Conservation (phyloP, 2,797 vertebrate species). For the Amazona finschi region DNA sequence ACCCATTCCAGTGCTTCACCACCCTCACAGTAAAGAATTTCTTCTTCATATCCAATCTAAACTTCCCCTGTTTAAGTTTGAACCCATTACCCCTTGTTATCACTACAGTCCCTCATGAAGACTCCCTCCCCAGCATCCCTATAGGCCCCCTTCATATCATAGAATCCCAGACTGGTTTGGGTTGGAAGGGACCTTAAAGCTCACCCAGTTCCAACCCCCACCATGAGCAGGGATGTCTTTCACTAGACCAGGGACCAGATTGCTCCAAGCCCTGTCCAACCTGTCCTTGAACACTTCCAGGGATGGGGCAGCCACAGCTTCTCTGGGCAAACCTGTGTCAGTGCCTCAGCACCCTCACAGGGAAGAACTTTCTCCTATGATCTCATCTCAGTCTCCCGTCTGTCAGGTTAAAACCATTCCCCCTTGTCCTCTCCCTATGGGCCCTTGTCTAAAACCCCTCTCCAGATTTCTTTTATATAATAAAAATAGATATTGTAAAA, state of each 20-base stretch:
- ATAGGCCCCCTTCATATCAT: no score
- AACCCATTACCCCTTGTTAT: no score
- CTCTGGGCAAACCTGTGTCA: background rate
- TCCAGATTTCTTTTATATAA: background rate
- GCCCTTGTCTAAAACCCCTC: background rate
- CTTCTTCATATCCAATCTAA: no score
- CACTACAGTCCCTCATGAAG: no score
- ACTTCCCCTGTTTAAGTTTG: no score
- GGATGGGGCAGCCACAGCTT: background rate
- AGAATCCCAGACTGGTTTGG: background rate
- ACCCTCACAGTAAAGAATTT: no score
- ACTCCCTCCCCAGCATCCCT: no score
- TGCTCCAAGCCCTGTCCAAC: background rate
- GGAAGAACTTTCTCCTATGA: background rate
- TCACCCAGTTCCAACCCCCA: background rate
- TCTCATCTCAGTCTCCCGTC: background rate
- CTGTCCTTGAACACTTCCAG: background rate
- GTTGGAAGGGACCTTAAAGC: background rate
- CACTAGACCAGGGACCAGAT: background rate
- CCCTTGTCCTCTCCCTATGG: background rate
- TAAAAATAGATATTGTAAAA: background rate
- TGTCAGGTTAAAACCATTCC: background rate
- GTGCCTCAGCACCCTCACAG: background rate
- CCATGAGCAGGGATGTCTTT: background rate
- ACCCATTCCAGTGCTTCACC: no score